A percentile compares a stretch with the other conserved stretches of the same genome.
Evolutionary conservation across 2,888 invertebrate species (phyloP).

Genomic region (Agrochola lota): DNA sequence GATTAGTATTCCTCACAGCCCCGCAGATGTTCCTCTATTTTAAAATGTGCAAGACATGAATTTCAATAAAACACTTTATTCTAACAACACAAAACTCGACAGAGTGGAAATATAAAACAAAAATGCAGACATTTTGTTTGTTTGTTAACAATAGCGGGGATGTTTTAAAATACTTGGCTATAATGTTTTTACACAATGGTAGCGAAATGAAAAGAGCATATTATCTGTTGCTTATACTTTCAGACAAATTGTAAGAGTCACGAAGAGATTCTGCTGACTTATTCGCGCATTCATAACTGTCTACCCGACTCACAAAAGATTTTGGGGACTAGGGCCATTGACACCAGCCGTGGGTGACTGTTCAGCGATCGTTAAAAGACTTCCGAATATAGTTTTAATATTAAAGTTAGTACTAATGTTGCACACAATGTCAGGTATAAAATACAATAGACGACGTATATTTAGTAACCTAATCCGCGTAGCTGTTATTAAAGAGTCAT

Average conservation of each 20-base stretch:
- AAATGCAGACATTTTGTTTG: slow-evolving; percentile 48
- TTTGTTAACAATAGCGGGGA: slow-evolving; percentile 54
- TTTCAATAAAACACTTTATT: slow-evolving; percentile 64
- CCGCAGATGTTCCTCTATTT: slow-evolving; percentile 60
- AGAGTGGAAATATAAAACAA: slow-evolving; percentile 52
- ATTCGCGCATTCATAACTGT: slow-evolving; percentile 39
- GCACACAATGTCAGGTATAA: no score
- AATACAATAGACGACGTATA: no score
- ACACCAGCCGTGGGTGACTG: not conserved
- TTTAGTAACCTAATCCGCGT: no score
- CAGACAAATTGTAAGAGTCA: slow-evolving; percentile 55
- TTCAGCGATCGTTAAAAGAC: not conserved
- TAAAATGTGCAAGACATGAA: slow-evolving; percentile 61
- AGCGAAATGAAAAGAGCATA: slow-evolving; percentile 48
- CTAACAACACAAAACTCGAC: slow-evolving; percentile 38
- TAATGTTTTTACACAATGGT: slow-evolving; percentile 57
- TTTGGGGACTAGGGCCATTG: slow-evolving; percentile 15
- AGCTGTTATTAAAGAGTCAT: no score
- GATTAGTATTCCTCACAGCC: slow-evolving; percentile 58
- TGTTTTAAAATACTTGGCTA: slow-evolving; percentile 52
- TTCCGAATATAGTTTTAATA: not conserved
- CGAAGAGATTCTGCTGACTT: slow-evolving; percentile 28
- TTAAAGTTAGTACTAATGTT: not conserved
- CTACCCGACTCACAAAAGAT: slow-evolving; percentile 18
- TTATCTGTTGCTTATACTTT: slow-evolving; percentile 47